Evolutionary conservation across 2,888 invertebrate species (phyloP), one percentile per base, ranked within the genome.

Genomic region (Aromia moschata): DNA sequence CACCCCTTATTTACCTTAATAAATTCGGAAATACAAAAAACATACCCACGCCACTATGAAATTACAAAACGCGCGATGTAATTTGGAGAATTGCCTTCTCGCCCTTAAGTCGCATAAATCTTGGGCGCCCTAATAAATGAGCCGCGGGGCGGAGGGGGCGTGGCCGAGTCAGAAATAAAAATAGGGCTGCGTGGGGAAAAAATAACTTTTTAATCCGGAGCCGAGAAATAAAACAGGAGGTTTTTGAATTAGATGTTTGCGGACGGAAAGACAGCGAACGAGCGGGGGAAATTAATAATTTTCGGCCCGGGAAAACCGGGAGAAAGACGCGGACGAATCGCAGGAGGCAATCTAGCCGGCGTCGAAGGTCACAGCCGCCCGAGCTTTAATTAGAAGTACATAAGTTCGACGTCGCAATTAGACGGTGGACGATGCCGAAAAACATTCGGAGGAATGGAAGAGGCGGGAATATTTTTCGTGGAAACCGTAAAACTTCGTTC

Each of bases 161-260:
- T 14, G 47, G n/a, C n/a, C n/a, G 18, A 12, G 37, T 36, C 37
- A 47, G 37, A 47, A 47, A 20, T 38, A 49, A 49, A 36, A 47
- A 20, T 38, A 18, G 17, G 2, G 49, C 10, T 38, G 3, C 38
- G 38, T 14, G 38, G 20, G 10, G 33, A 49, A 49, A 47, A 49
- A 49, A 30, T 49, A 49, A 38, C 38, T 49, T 49, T 49, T 49
- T 49, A 49, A 49, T 49, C 38, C 38, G 38, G 37, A 25, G 20
- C 7, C n/a, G 20, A 7, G 38, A 38, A 38, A 49, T 25, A 38
- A 37, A 15, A 38, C 37, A 25, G 25, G 10, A 33, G 37, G 25
- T 18, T 33, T n/a, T 38, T 38, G 38, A 38, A 49, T 43, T 33
- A 11, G 33, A 10, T 11, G n/a, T 33, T 33, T 33, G 33, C 33